Evolutionary conservation across 1,140 invertebrate species (phyloP).

Genomic region (Aphaenogaster rudis): DNA sequence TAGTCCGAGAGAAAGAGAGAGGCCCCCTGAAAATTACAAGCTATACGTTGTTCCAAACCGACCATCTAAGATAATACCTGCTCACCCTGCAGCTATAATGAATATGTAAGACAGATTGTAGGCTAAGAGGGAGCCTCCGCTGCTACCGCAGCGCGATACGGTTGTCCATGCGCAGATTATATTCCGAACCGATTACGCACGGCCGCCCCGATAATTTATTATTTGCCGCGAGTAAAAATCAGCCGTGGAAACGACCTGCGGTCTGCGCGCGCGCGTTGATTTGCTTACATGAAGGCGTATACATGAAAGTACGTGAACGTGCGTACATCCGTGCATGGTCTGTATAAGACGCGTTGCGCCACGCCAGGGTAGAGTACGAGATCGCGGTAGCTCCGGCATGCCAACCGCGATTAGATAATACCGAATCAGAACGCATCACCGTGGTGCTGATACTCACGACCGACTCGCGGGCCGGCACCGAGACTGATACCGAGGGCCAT

Average conservation of each 20-base stretch:
- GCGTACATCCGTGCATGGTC: background rate
- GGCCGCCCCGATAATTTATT: conserved; percentile 77
- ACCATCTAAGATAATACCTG: conserved; percentile 87
- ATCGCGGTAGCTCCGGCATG: conserved; percentile 57
- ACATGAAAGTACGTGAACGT: background rate
- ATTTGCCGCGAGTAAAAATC: conserved; percentile 78
- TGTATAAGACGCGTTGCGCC: background rate
- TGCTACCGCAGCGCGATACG: conserved; percentile 85
- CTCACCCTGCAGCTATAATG: conserved; percentile 87
- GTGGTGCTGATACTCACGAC: conserved; percentile 39
- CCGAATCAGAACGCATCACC: conserved; percentile 60
- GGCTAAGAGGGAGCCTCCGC: conserved; percentile 86
- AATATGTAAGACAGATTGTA: conserved; percentile 88
- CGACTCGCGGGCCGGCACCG: background rate
- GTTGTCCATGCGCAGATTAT: conserved; percentile 82
- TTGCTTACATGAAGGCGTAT: conserved; percentile 6
- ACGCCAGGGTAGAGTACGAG: background rate
- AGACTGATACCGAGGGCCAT: background rate
- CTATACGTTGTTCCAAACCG: conserved; percentile 86
- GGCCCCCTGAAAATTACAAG: conserved; percentile 87
- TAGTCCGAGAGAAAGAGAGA: conserved; percentile 72
- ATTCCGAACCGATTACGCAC: conserved; percentile 79
- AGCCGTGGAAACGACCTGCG: conserved; percentile 70
- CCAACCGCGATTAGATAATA: conserved; percentile 72
- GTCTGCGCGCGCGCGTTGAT: conserved; percentile 43